Evolutionary conservation across 2,888 invertebrate species (phyloP), one percentile per base, ranked within the genome.

Genomic region (Meiosimyza platycephala): DNA sequence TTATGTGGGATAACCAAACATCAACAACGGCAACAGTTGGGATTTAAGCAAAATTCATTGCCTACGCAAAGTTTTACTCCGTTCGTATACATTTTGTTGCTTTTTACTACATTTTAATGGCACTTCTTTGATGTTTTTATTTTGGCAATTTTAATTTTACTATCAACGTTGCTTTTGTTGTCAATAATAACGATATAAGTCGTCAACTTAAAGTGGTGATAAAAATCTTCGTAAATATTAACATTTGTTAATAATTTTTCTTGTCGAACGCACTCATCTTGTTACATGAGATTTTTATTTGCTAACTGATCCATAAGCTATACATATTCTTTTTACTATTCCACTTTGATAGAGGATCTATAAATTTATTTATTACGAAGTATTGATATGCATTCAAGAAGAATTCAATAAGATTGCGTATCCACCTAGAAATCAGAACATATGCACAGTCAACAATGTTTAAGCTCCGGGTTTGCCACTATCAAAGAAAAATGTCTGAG

Each of bases 101-200:
- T 4, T n/a, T 59, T 13, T 59, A 18, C 13, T 59, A 2, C 33
- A 33, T 60, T 18, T 60, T 60, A 9, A 11, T 60, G 59, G 22
- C 9, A 28, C 12, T 60, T 18, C 15, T 60, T 6, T 16, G 16
- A 11, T 6, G 15, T 55, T 18, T 55, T 55, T 16, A 22, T 60
- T 60, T 60, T 60, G 18, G 12, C 59, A 60, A 60, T 60, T 60
- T 60, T 33, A 28, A 60, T 28, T 60, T 60, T 60, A 40, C 22
- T 60, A 60, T 60, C 59, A 28, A 11, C 33, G 33, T 28, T 60
- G 59, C 33, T 60, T 22, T 40, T 40, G 9, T 9, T 40, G 40
- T 28, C 7, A 22, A 33, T 6, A 59, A 59, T 22, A 59, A 59
- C 59, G 18, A 33, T 33, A 13, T 22, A 7, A 59, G 57, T 57